phyloP scores from a whole-genome alignment of 2,888 invertebrate genomes.

The Apodemia zela region DNA sequence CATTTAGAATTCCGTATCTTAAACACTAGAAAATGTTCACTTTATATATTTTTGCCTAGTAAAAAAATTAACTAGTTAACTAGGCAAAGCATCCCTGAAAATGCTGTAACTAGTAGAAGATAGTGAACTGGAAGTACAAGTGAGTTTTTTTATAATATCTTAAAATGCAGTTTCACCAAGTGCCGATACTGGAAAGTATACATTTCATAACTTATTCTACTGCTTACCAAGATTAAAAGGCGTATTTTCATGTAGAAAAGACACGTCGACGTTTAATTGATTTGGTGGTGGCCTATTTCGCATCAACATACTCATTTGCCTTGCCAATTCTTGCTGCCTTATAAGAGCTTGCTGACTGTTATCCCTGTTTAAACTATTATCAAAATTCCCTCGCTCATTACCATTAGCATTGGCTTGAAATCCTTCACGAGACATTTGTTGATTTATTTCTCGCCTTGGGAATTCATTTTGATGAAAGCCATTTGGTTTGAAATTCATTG shows the following conservation, averaged over 20 bases:
- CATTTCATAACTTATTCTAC: background rate
- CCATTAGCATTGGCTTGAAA: conserved; percentile 46
- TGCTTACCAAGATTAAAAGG: conserved; percentile 68
- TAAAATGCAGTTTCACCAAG: no score
- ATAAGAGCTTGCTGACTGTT: conserved; percentile 55
- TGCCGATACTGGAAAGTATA: no score
- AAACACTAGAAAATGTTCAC: no score
- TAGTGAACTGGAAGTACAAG: no score
- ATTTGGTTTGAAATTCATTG: conserved; percentile 58
- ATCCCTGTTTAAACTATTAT: conserved; percentile 47
- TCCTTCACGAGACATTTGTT: conserved; percentile 50
- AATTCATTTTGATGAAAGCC: conserved; percentile 64
- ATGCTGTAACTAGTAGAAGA: no score
- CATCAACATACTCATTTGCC: conserved; percentile 68
- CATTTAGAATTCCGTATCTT: no score
- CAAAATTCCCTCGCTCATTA: conserved; percentile 50
- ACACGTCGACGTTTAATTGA: conserved; percentile 67
- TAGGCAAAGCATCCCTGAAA: no score
- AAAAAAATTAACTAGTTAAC: no score
- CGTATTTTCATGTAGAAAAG: conserved; percentile 65
- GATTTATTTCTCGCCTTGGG: conserved; percentile 57
- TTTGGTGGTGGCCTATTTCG: conserved; percentile 65
- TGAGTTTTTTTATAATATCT: no score
- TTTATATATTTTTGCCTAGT: no score
- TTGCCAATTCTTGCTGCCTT: conserved; percentile 65